Conservation (phyloP, 2,113 vertebrate species). For the Apteryx owenii region DNA sequence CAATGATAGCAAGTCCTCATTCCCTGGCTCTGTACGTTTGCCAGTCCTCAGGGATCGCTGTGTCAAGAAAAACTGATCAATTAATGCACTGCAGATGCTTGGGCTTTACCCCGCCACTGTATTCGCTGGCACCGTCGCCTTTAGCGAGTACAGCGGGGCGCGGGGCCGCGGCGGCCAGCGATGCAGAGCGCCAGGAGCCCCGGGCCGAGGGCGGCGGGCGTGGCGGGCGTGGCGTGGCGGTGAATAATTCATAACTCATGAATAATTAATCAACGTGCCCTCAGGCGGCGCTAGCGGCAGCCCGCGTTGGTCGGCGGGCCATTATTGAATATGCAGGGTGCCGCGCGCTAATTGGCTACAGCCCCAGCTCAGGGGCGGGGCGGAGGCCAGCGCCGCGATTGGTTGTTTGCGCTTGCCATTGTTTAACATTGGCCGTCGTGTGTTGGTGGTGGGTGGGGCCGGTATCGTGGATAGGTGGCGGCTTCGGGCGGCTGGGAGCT, state of each 20-base stretch:
- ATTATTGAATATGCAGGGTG: accelerated
- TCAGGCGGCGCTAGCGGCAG: background rate
- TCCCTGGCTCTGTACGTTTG: background rate
- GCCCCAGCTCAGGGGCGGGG: accelerated
- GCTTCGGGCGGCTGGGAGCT: background rate
- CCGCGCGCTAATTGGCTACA: background rate
- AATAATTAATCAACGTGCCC: accelerated
- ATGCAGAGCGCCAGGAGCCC: too few relatives aligned
- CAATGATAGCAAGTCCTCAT: background rate
- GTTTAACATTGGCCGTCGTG: background rate
- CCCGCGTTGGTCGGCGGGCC: accelerated
- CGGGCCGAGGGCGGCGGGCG: too few relatives aligned
- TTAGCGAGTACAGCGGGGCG: background rate
- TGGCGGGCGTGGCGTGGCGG: too few relatives aligned
- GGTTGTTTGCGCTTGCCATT: background rate
- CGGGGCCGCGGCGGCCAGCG: background rate
- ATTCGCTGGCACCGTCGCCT: background rate
- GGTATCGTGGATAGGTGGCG: background rate
- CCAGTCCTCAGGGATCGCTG: too few relatives aligned
- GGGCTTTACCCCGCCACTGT: background rate
- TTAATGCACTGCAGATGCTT: too few relatives aligned
- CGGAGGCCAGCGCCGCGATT: background rate
- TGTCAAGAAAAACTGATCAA: background rate
- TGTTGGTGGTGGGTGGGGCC: background rate
- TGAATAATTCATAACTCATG: accelerated